A percentile compares a stretch with the other conserved stretches of the same genome.
Evolutionary conservation across 2,113 vertebrate genomes (phyloP).

Genomic region (Echinops telfairi): DNA sequence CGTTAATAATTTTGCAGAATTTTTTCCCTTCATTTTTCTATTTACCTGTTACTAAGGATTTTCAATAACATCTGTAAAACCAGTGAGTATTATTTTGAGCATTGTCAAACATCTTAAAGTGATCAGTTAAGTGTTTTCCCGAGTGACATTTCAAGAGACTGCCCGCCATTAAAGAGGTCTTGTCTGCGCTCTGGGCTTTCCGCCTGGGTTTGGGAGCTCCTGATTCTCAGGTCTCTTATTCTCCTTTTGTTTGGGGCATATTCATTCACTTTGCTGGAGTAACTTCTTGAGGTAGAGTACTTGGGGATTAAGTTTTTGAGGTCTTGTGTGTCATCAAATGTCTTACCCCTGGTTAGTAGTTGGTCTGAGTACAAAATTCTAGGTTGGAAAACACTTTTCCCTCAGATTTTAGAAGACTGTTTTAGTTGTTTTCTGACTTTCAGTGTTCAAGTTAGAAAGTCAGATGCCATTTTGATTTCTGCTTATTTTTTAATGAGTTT

Average conservation of each 20-base stretch:
- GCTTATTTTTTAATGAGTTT: neutral
- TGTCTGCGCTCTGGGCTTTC: neutral
- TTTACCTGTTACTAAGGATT: no score
- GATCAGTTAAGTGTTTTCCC: no score
- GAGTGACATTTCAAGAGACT: no score
- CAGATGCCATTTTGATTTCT: neutral
- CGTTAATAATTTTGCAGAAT: neutral
- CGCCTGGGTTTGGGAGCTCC: neutral
- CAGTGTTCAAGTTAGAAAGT: neutral
- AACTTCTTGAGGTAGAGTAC: neutral
- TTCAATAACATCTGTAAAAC: no score
- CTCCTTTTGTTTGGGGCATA: neutral
- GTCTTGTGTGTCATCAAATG: neutral
- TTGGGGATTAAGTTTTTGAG: neutral
- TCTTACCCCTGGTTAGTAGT: neutral
- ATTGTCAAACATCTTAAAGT: no score
- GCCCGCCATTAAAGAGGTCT: no score
- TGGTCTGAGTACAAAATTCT: neutral
- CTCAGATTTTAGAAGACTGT: neutral
- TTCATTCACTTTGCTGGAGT: neutral
- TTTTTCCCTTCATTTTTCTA: no score
- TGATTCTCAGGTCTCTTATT: neutral
- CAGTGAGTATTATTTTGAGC: no score
- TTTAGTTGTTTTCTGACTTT: neutral
- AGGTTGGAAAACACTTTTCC: neutral